phyloP scores from a whole-genome alignment of 2,888 invertebrate genomes.

The Drosophila formosana region DNA sequence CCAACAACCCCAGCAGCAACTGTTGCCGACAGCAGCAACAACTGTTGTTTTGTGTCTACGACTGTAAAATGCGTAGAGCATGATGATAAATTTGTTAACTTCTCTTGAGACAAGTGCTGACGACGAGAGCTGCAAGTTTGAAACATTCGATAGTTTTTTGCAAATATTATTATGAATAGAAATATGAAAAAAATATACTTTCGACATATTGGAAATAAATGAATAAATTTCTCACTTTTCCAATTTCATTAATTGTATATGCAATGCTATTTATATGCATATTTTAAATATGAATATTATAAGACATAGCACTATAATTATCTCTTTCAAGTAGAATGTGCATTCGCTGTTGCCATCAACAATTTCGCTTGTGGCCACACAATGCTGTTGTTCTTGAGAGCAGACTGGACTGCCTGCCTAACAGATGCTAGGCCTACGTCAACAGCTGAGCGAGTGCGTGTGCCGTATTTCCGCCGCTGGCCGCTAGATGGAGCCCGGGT shows the following conservation, averaged over 20 bases:
- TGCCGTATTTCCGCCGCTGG: neutral
- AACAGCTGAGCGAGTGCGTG: conserved; percentile 25
- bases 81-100: conserved; percentile 64
- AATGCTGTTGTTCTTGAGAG: conserved; percentile 5
- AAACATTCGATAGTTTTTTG: neutral
- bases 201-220: neutral
- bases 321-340: neutral
- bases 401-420: neutral
- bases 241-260: too few relatives aligned
- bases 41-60: conserved; percentile 15
- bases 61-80: conserved; percentile 37
- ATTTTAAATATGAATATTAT: too few relatives aligned
- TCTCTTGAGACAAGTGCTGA: conserved; percentile 41
- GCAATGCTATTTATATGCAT: too few relatives aligned
- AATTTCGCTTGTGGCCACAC: neutral
- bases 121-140: conserved; percentile 10
- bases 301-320: neutral
- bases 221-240: too few relatives aligned
- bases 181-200: neutral
- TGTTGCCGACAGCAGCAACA: conserved; percentile 35
- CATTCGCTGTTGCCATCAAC: neutral
- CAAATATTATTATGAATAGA: neutral
- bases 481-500: conserved; percentile 37
- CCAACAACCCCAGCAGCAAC: conserved; percentile 22
- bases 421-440: conserved; percentile 14